These are phyloP conservation scores for Indicator indicator DNA, from an alignment of 2,113 vertebrate species.

Conservation along the genomic window DNA sequence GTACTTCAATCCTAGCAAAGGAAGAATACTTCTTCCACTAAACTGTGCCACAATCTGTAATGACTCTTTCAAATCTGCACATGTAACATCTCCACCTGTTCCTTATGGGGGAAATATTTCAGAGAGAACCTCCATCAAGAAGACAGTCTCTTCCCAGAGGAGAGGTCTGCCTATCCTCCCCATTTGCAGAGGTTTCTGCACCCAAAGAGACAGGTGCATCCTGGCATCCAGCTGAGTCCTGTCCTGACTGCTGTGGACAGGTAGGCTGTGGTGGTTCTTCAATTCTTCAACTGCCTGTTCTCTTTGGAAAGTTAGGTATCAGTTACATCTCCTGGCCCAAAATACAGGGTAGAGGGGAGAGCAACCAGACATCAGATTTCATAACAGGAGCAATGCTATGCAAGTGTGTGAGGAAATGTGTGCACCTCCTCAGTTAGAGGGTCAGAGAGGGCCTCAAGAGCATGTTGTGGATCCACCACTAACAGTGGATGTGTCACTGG, in stretches of 20 bases:
- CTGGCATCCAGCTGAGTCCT: neutral
- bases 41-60: neutral
- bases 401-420: neutral
- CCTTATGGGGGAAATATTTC: neutral
- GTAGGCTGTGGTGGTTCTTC: neutral
- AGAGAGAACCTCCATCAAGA: neutral
- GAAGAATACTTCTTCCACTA: neutral
- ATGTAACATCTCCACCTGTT: neutral
- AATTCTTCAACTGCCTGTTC: fast-evolving
- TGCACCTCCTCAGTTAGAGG: neutral
- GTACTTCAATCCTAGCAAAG: neutral
- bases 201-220: neutral
- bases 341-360: neutral
- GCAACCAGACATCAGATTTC: slow-evolving; percentile 1
- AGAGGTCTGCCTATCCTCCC: neutral
- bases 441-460: neutral
- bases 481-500: neutral
- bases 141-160: neutral
- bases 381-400: neutral
- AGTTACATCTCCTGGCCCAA: neutral
- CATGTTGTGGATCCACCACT: neutral
- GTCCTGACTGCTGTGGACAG: neutral
- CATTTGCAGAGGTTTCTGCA: neutral
- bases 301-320: neutral
- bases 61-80: neutral